Base-by-base conservation (phyloP, 2,888 invertebrate genomes). In the Osmoderma eremita region DNA sequence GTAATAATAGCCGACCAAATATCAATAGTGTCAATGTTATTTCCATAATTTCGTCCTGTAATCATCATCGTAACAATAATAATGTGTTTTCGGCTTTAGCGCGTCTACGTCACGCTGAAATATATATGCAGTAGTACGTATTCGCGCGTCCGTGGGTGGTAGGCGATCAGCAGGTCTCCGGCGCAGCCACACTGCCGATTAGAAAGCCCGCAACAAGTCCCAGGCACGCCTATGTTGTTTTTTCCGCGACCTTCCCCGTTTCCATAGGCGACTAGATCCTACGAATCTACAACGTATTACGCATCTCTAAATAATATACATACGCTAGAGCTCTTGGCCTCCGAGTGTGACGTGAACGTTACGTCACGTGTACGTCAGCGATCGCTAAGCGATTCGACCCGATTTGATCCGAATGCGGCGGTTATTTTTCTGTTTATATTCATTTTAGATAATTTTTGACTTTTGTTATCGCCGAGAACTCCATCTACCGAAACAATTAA, bases 181-280 rank as follows among this genome's bases (percentile, higher is more conserved):
- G n/a, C n/a, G n/a, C n/a, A n/a, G n/a, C n/a, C n/a, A 6, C 30
- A 6, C 30, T 30, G 30, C 30, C 6, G 30, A 61, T 61, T 61
- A 58, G 45, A 1, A 61, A 18, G 50, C 18, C 58, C 45, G 58
- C 58, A 61, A 61, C 58, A 61, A 61, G 58, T 61, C 58, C 58
- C 45, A 61, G 58, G 45, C 58, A 45, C 58, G 30, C 53, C 24
- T 48, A 45, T 45, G 45, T 48, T 61, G 30, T 30, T 30, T 30
- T 24, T 30, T 30, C 30, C 45, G 30, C 58, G 58, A 61, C 58
- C 58, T 61, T 61, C 58, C 24, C 58, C 58, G 45, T 61, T 45
- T 61, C 58, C 58, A 61, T 48, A 61, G 54, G 17, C 58, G 30
- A 24, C 53, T 18, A 22, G 30, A 30, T 30, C 30, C 30, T 30